phyloP scores from a whole-genome alignment of 2,113 vertebrate genomes.

The Silurus asotus region DNA sequence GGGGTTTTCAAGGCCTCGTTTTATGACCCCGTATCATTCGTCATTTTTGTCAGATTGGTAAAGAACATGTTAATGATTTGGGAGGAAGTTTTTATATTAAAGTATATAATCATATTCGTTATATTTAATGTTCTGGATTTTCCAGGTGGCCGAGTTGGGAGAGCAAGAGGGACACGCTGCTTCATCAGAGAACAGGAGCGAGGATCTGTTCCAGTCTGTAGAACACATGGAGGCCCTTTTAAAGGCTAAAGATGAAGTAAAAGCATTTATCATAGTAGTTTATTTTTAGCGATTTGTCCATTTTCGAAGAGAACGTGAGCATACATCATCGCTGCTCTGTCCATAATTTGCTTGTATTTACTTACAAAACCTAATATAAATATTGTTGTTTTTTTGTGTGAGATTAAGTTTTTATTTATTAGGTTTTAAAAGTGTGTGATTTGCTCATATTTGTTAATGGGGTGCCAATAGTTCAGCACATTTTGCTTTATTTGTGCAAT shows the following conservation, averaged over 20 bases:
- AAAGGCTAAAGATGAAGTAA: slow-evolving; percentile 88
- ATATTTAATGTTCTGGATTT: background rate
- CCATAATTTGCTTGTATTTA: background rate
- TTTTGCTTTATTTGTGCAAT: background rate
- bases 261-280: background rate
- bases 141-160: slow-evolving; percentile 88
- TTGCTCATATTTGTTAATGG: background rate
- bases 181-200: slow-evolving; percentile 67
- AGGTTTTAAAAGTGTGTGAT: too few relatives aligned
- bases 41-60: background rate
- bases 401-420: background rate
- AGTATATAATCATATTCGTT: too few relatives aligned
- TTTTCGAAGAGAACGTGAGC: background rate
- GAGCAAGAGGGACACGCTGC: slow-evolving; percentile 71
- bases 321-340: background rate
- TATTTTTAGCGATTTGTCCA: background rate
- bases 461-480: background rate
- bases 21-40: too few relatives aligned
- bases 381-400: background rate
- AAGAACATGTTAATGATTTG: background rate
- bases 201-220: slow-evolving; percentile 75
- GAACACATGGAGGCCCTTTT: slow-evolving; percentile 86
- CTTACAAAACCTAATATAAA: background rate
- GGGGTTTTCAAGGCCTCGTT: background rate
- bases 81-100: background rate